Evolutionary conservation across 2,888 invertebrate species (phyloP), one percentile per base, ranked within the genome.

Genomic region (Eupithecia pulchellata): DNA sequence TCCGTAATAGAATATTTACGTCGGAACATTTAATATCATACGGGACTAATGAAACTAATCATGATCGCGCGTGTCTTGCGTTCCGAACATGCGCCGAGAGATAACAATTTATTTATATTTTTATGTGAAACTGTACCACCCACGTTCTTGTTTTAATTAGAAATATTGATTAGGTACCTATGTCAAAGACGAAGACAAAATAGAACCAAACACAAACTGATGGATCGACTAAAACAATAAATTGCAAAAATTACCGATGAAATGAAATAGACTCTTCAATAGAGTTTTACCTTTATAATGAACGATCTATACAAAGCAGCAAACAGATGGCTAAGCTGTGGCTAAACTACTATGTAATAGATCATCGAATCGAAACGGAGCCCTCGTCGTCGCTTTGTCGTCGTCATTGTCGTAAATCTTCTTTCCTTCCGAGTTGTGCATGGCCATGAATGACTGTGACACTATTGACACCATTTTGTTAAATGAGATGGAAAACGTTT

Each of bases 31-130:
- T 79, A 76, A 76, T 77, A 74, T 76, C 64, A 66, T 65, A 69
- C 65, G 65, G 69, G 78, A 25, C 52, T 57, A 60, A 60, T 60
- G 58, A 60, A 60, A 60, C 76, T 78, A 78, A 79, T 79, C 78
- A 76, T 76, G 71, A 70, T 27, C 68, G 74, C 74, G 78, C 79
- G 78, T 78, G 79, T 65, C 60, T 63, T 39, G 79, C 73, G 73
- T 78, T 13, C 29, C n/a, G 30, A 64, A 68, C 57, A 25, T 64
- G 61, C n/a, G 62, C n/a, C 25, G 42, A 60, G 27, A 29, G 0
- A 17, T 14, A 0, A 52, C 13, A 32, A 52, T 25, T 52, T 52
- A 47, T 47, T 20, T 13, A 13, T 52, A 52, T 25, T 52, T 52
- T 25, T 52, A 25, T 13, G 25, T 25, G 25, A 52, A 11, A 52